phyloP scores from a whole-genome alignment of 2,797 vertebrate genomes.

The Nothura maculosa region DNA sequence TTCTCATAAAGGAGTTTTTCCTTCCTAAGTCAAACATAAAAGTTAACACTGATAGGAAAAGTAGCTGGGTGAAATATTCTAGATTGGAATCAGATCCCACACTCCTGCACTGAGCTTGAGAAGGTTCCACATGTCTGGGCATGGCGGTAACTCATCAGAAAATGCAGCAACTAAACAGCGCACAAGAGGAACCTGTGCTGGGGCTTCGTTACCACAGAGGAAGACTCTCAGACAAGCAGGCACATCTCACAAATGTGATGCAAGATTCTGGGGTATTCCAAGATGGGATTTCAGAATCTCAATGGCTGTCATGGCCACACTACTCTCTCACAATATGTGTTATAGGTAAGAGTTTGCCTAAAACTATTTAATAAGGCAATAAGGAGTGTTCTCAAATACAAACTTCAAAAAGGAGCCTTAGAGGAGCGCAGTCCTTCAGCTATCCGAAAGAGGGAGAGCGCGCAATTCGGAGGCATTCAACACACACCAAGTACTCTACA shows the following conservation, averaged over 20 bases:
- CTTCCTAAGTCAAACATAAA: not conserved
- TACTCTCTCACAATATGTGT: not conserved
- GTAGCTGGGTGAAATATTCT: not conserved
- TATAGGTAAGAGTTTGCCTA: not conserved
- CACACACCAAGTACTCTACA: not conserved
- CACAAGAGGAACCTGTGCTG: not conserved
- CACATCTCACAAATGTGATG: accelerated
- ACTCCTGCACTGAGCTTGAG: not conserved
- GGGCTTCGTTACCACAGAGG: not conserved
- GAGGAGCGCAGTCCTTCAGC: not conserved
- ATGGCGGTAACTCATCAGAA: not conserved
- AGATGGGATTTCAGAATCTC: not conserved
- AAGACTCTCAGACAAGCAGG: not conserved
- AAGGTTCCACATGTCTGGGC: not conserved
- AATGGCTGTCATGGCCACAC: not conserved
- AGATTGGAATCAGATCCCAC: not conserved
- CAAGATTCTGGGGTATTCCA: not conserved
- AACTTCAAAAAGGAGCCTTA: conserved; percentile 1
- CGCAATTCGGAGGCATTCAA: not conserved
- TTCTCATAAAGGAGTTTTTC: not conserved
- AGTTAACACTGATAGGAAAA: not conserved
- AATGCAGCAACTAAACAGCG: not conserved
- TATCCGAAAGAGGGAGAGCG: not conserved
- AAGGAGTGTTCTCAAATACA: not conserved
- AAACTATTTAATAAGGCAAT: not conserved